These are phyloP conservation scores for Tenualosa ilisha DNA, from an alignment of 2,797 vertebrate species.

Conservation along the genomic window DNA sequence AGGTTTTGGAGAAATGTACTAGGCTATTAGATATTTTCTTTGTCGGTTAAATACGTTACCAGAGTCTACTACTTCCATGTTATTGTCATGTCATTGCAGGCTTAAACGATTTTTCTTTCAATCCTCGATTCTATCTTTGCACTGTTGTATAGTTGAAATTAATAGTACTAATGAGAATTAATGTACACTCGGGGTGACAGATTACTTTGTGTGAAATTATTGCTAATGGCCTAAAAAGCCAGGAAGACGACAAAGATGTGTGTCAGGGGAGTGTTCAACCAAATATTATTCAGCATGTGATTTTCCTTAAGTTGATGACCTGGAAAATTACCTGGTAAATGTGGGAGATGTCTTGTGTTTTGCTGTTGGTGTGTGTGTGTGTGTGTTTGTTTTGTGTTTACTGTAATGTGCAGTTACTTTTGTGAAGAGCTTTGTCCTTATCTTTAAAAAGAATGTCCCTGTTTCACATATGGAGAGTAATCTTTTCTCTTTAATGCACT, in stretches of 20 bases:
- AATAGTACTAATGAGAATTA: too few species aligned
- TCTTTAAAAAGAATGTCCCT: background rate
- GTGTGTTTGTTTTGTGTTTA: background rate
- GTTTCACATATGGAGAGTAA: too few species aligned
- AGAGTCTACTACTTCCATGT: too few species aligned
- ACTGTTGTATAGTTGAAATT: background rate
- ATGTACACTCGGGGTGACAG: too few species aligned
- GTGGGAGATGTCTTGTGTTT: background rate
- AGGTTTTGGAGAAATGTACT: too few species aligned
- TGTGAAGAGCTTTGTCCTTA: background rate
- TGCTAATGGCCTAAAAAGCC: background rate
- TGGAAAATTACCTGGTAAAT: background rate
- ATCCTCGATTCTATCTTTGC: background rate
- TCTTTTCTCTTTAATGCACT: too few species aligned
- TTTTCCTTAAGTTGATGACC: conserved; percentile 23
- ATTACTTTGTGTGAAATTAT: background rate
- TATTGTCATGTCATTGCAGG: too few species aligned
- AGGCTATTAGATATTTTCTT: too few species aligned
- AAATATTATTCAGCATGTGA: background rate
- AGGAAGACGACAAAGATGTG: background rate
- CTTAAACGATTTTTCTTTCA: background rate
- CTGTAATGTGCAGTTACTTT: background rate
- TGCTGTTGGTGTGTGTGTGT: conserved; percentile 27
- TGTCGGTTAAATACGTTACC: too few species aligned
- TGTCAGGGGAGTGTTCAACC: background rate